Conservation (phyloP, 1,140 invertebrate genomes). For the Drosophila pseudoananassae region DNA sequence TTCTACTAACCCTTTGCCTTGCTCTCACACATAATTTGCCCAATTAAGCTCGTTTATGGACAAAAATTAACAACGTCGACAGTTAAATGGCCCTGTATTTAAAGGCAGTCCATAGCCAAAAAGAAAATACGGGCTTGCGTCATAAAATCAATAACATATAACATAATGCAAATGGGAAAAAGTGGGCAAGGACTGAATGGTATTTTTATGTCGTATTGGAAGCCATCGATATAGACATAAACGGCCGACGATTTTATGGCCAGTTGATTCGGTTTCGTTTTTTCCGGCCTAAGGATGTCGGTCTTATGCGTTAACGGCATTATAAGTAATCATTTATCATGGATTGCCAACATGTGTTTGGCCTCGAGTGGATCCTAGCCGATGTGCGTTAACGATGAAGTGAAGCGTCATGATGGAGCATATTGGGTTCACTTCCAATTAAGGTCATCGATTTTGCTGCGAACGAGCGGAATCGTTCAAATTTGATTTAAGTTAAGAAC, state of each 20-base stretch:
- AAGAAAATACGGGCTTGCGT: neutral
- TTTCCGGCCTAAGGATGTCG: conserved; percentile 20
- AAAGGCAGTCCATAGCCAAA: conserved; percentile 16
- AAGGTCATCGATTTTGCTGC: conserved; percentile 14
- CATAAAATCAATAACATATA: conserved; percentile 75
- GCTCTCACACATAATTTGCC: conserved; percentile 59
- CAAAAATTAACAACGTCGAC: conserved; percentile 48
- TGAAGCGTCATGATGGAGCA: conserved; percentile 41
- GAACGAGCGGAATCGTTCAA: neutral
- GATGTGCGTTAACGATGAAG: conserved; percentile 46
- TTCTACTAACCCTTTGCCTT: conserved; percentile 17
- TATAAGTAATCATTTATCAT: conserved; percentile 74
- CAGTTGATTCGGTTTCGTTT: conserved; percentile 54
- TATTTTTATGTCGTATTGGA: conserved; percentile 53
- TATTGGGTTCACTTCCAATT: conserved; percentile 40
- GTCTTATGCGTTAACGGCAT: conserved; percentile 55
- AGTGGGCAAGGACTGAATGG: conserved; percentile 44
- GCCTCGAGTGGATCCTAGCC: conserved; percentile 55
- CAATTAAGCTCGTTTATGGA: conserved; percentile 68
- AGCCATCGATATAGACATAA: conserved; percentile 64
- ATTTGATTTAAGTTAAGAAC: conserved; percentile 34
- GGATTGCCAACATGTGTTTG: conserved; percentile 69
- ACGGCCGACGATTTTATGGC: conserved; percentile 63
- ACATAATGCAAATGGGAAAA: conserved; percentile 65
- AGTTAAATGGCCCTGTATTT: conserved; percentile 33